phyloP scores from a whole-genome alignment of 53 echinoderm and acorn worm genomes.

The Antedon mediterranea region DNA sequence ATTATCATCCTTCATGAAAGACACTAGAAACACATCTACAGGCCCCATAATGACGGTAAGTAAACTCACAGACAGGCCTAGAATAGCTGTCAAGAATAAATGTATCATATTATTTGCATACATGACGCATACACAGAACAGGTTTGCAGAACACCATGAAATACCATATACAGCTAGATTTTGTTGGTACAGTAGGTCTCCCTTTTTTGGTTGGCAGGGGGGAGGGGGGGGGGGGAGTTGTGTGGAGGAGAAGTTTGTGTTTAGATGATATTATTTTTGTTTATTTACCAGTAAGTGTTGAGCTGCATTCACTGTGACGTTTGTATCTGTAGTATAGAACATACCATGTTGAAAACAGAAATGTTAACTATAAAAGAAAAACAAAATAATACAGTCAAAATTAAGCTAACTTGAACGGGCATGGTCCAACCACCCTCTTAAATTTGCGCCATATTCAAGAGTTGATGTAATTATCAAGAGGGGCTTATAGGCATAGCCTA shows the following conservation, averaged over 20 bases:
- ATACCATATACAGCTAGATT: no score
- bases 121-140: no score
- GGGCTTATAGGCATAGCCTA: no score
- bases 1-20: conserved; percentile 50
- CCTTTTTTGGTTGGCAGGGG: no score
- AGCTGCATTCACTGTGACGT: conserved; percentile 40
- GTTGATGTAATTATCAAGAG: no score
- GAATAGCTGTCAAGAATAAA: conserved; percentile 17
- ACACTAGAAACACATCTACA: conserved; percentile 62
- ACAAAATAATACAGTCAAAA: background rate
- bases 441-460: no score
- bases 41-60: conserved; percentile 45
- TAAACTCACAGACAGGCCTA: conserved; percentile 35
- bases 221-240: no score
- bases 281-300: conserved; percentile 32
- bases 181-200: no score
- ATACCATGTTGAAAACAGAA: conserved; percentile 29
- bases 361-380: conserved; percentile 6
- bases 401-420: background rate
- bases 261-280: background rate
- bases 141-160: no score
- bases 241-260: background rate
- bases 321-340: conserved; percentile 31
- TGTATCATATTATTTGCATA: no score
- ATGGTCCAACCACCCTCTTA: no score